These are phyloP conservation scores for Geopemphigus sp. DNA, from an alignment of 1,140 invertebrate genomes.

Conservation along the genomic window DNA sequence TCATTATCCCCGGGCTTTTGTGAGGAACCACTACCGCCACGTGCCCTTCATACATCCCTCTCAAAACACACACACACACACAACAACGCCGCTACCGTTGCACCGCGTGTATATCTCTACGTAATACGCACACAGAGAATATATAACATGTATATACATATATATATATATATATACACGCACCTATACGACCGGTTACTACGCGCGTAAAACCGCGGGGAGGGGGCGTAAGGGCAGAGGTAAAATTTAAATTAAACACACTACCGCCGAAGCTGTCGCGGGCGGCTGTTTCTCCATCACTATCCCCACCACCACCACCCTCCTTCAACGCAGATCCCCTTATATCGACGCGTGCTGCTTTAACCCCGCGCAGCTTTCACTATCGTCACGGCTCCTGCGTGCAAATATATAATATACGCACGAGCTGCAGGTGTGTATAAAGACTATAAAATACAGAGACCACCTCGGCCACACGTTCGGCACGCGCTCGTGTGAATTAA, in stretches of 20 bases:
- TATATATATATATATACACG: too few species aligned
- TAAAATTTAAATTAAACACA: constrained; percentile 31
- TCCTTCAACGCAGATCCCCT: too few species aligned
- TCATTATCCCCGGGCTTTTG: constrained; percentile 45
- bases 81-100: not conserved
- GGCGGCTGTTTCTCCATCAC: not conserved
- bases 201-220: not conserved
- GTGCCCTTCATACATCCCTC: too few species aligned
- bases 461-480: not conserved
- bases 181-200: constrained; percentile 19
- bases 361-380: not conserved
- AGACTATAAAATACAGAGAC: too few species aligned
- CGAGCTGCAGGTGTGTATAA: constrained; percentile 2
- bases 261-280: too few species aligned
- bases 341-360: not conserved
- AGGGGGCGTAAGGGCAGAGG: too few species aligned
- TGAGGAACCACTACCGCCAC: not conserved
- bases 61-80: not conserved
- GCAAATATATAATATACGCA: not conserved
- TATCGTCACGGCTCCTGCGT: not conserved
- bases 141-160: too few species aligned
- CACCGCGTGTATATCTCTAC: not conserved
- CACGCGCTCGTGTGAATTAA: constrained; percentile 7
- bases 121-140: not conserved
- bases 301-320: too few species aligned